phyloP scores from a whole-genome alignment of 2,113 vertebrate species.

The cattle (Bos taurus) region DNA sequence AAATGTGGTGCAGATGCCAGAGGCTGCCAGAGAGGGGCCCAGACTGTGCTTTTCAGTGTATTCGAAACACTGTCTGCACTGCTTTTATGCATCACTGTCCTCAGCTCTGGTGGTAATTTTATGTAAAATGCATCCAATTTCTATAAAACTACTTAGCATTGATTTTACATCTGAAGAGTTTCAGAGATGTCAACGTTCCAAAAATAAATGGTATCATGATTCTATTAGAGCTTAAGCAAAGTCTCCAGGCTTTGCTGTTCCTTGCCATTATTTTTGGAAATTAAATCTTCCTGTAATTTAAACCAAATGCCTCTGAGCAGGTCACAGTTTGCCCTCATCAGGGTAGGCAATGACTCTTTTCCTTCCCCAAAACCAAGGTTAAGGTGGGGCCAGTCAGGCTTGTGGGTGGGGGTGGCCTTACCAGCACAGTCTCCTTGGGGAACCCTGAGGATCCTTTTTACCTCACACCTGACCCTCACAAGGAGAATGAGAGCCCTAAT shows the following conservation, averaged over 20 bases:
- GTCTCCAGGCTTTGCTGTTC: slow-evolving; percentile 30
- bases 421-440: too few relatives aligned
- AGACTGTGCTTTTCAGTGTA: background rate
- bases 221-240: slow-evolving; percentile 41
- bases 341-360: background rate
- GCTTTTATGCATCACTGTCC: background rate
- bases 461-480: background rate
- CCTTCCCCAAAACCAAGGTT: background rate
- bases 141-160: slow-evolving; percentile 56
- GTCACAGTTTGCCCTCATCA: background rate
- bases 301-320: background rate
- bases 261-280: slow-evolving; percentile 59
- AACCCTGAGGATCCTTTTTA: background rate
- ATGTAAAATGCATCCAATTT: slow-evolving; percentile 31
- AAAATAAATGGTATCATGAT: slow-evolving; percentile 54
- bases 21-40: background rate
- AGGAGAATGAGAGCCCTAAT: background rate
- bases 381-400: background rate
- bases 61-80: background rate
- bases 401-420: background rate
- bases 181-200: slow-evolving; percentile 47
- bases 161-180: slow-evolving; percentile 54
- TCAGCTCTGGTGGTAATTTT: background rate
- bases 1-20: background rate
- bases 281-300: slow-evolving; percentile 51